Percentiles rank a stretch among this genome's conserved stretches.
These are phyloP conservation scores for Diplodus puntazzo DNA, from an alignment of 2,797 vertebrate species.

Conservation along the genomic window DNA sequence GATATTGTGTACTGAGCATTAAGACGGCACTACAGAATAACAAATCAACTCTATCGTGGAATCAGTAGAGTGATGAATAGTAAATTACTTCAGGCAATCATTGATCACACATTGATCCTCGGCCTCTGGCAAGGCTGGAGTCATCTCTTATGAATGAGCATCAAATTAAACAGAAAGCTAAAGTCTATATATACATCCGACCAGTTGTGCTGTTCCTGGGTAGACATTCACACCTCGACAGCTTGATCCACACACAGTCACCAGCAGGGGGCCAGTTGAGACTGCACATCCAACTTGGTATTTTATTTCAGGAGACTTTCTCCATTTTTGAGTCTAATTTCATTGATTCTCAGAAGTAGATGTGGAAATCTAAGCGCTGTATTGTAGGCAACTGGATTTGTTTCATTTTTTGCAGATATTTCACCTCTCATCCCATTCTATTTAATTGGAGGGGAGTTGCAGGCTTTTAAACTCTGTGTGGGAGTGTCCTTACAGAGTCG, in stretches of 20 bases:
- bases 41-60: neutral
- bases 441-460: too few species aligned
- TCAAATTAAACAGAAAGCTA: neutral
- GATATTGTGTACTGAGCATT: neutral
- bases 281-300: neutral
- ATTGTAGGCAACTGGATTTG: too few species aligned
- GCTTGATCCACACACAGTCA: neutral
- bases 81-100: too few species aligned
- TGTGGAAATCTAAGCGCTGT: too few species aligned
- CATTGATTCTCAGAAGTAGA: too few species aligned
- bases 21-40: neutral
- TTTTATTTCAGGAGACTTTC: neutral
- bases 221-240: neutral
- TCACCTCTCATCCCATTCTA: too few species aligned
- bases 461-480: too few species aligned
- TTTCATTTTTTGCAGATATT: too few species aligned
- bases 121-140: neutral
- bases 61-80: neutral
- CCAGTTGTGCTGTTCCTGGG: neutral
- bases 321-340: neutral
- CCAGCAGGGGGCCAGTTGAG: neutral
- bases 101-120: neutral
- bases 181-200: neutral
- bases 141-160: neutral
- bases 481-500: too few species aligned